Evolutionary conservation across 2,113 vertebrate genomes (phyloP).

Genomic region (Tachycineta bicolor): DNA sequence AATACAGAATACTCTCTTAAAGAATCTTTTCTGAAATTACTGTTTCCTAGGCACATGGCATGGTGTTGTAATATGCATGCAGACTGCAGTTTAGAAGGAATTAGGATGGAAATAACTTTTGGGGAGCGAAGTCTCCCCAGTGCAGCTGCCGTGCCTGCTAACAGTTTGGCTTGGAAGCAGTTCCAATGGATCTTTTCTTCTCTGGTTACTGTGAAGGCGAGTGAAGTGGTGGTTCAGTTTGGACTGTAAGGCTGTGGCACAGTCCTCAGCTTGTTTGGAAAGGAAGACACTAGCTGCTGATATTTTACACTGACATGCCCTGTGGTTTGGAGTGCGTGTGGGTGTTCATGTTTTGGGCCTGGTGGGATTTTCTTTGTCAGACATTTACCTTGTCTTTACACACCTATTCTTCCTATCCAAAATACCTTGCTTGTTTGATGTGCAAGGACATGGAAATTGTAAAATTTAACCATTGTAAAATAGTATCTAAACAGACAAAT

Average conservation of each 20-base stretch:
- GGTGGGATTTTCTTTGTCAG: neutral
- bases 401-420: neutral
- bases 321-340: rapidly evolving
- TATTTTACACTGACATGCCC: neutral
- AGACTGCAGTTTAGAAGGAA: neutral
- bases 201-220: neutral
- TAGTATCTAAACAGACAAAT: neutral
- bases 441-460: neutral
- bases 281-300: neutral
- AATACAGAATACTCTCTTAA: neutral
- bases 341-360: neutral
- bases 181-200: neutral
- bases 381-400: neutral
- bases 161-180: neutral
- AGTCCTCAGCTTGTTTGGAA: neutral
- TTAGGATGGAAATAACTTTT: neutral
- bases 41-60: neutral
- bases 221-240: neutral
- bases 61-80: neutral
- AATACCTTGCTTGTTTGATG: neutral
- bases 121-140: rapidly evolving
- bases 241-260: neutral
- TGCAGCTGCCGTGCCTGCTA: neutral
- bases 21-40: neutral
- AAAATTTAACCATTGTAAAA: neutral